Conservation (phyloP, 2,888 invertebrate species). For the Pollenia labialis region DNA sequence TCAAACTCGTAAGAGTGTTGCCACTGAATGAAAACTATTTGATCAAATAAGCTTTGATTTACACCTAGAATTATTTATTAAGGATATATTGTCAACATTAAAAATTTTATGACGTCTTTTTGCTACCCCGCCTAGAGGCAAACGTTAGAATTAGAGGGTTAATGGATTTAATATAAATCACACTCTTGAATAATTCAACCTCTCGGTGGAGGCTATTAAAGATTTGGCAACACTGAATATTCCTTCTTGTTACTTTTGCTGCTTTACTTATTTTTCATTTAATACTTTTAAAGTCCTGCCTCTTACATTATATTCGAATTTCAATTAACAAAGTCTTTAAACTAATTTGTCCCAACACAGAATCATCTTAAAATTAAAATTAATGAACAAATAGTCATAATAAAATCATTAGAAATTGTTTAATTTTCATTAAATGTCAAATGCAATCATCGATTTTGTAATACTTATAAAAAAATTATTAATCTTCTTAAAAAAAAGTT, state of each 20-base stretch:
- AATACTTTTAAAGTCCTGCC: conserved; percentile 22
- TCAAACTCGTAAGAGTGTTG: no score
- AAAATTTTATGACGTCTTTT: no score
- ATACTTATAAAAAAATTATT: neutral
- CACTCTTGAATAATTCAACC: no score
- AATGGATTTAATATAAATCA: no score
- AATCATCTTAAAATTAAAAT: conserved; percentile 18
- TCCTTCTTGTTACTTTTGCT: neutral
- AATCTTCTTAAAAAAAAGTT: neutral
- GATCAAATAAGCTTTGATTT: no score
- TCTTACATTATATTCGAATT: neutral
- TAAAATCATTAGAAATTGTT: conserved; percentile 21
- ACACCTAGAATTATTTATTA: no score
- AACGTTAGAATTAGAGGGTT: no score
- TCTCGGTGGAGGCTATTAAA: no score
- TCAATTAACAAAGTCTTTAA: neutral
- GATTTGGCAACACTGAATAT: no score
- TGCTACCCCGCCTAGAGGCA: no score
- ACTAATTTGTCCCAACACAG: conserved; percentile 22
- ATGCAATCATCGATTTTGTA: conserved; percentile 27
- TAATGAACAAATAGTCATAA: conserved; percentile 33
- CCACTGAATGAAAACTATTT: no score
- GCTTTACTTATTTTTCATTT: neutral
- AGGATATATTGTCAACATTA: no score
- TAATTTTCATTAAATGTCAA: conserved; percentile 18